Base-by-base conservation (phyloP, 2,888 invertebrate species). In the Vanessa cardui region DNA sequence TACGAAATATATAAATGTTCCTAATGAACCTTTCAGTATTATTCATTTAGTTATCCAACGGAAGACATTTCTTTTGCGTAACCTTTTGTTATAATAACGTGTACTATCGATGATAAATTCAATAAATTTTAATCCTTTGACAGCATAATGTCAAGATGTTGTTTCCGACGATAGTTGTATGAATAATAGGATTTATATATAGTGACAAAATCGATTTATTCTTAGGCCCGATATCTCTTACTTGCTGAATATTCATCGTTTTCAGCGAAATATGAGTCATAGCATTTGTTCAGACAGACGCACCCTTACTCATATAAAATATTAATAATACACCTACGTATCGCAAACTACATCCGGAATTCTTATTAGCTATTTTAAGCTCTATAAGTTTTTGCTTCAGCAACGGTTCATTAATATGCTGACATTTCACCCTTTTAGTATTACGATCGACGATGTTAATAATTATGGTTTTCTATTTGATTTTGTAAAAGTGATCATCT, bases 191-290 rank as follows among this genome's bases (percentile, higher is more conserved):
- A 56, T 45, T 44, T 54, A 54, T 54, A 20, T 44, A 26, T 54
- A 54, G 39, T 54, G 8, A 54, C 52, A 16, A 54, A 54, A 31
- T 54, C 26, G 16, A n/a, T 39, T 26, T 56, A 39, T 56, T 56
- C 56, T 18, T 59, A 66, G 39, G 45, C 44, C 26, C 9, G 16
- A 56, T 58, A 58, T 44, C 47, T 63, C 52, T 7, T 69, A 77
- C 84, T 86, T 31, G 45, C 12, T 47, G 50, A 61, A 56, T 60
- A 66, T 85, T 87, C 87, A 88, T 85, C 81, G 80, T 83, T 88
- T 82, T 86, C 89, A 87, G 84, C 78, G 85, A 86, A 89, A 83
- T 79, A 80, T 72, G 77, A 89, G 81, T 89, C 79, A 89, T 83
- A 85, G 76, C 74, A 74, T 74, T 78, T 81, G 80, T 82, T 84